Evolutionary conservation across 1,140 invertebrate species (phyloP), one percentile per base, ranked within the genome.

Genomic region (Hyles vespertilio): DNA sequence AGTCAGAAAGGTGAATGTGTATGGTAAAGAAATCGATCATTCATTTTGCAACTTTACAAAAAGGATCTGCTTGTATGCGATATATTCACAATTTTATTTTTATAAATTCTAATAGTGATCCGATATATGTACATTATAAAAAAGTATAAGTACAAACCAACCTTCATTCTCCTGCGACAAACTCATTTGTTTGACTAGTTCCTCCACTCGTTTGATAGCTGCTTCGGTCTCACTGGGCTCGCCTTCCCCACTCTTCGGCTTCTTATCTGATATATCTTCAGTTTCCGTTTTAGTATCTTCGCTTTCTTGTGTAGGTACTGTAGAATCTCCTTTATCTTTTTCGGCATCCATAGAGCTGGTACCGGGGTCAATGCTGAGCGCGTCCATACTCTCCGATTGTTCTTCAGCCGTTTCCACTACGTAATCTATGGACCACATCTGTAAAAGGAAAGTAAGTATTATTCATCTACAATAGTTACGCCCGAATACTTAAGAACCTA

Each of bases 341-440:
- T 77, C 89, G 11, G 71, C 83, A 56, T 89, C 85, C 32, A 78
- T 71, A n/a, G 88, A 86, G 56, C 82, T 83, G 43, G 81, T 74
- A 3, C 49, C 74, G 3, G 65, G 59, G n/a, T 89, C 82, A 22
- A 84, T 70, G 59, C 88, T 90, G 33, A 73, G 80, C 3, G 81
- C 79, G 54, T 81, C 79, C 43, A 69, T 52, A 11, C 67, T 79
- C 34, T 79, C 71, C 6, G 45, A 47, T 65, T 82, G 74, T 22
- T 89, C 84, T 12, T 89, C 84, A 11, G 93, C 92, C 52, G 95
- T 95, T 58, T 97, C 95, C 91, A 98, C 96, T 40, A 97, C 93
- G 89, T 98, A 98, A 81, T 98, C 97, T 60, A 98, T 92, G 5
- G 96, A 98, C 97, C 98, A 99, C 96, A 99, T 98, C 94, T 97